A percentile compares a stretch with the other conserved stretches of the same genome.
Evolutionary conservation across 2,113 vertebrate species (phyloP).

Genomic region (Girardinichthys multiradiatus): DNA sequence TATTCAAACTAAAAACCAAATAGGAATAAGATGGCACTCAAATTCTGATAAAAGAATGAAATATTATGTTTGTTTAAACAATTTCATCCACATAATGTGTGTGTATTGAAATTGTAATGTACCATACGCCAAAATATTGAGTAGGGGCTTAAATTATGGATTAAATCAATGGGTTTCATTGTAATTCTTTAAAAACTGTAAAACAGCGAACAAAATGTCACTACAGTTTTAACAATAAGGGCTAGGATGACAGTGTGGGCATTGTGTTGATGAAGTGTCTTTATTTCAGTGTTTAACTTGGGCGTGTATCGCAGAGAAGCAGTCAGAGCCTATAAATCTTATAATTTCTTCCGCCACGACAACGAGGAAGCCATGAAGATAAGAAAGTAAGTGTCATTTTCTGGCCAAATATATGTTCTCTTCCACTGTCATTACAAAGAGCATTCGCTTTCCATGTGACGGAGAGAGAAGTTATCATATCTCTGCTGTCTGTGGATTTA

Average conservation of each 20-base stretch:
- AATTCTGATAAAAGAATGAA: too few relatives aligned
- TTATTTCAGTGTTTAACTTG: conserved; percentile 92
- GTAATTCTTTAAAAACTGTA: too few relatives aligned
- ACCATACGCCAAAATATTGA: neutral
- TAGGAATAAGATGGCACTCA: too few relatives aligned
- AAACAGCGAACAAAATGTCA: neutral
- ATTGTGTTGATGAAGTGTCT: conserved; percentile 14
- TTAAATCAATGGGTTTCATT: neutral
- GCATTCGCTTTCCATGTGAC: neutral
- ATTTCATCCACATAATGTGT: too few relatives aligned
- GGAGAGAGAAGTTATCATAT: neutral
- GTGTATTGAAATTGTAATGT: too few relatives aligned
- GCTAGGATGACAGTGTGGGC: neutral
- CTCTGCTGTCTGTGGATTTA: neutral
- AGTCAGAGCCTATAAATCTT: conserved; percentile 93
- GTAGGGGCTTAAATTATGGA: neutral
- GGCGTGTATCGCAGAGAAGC: conserved; percentile 95
- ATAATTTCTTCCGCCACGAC: conserved; percentile 97
- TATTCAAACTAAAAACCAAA: too few relatives aligned
- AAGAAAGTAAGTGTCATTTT: conserved; percentile 87
- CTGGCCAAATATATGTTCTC: accelerated
- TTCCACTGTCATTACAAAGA: neutral
- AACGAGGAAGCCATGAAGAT: conserved; percentile 97
- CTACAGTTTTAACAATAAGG: neutral
- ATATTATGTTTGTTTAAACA: too few relatives aligned